phyloP scores from a whole-genome alignment of 30 jellyfish, hydroid and myxozoan genomes.

The Calvadosia cruxmelitensis region DNA sequence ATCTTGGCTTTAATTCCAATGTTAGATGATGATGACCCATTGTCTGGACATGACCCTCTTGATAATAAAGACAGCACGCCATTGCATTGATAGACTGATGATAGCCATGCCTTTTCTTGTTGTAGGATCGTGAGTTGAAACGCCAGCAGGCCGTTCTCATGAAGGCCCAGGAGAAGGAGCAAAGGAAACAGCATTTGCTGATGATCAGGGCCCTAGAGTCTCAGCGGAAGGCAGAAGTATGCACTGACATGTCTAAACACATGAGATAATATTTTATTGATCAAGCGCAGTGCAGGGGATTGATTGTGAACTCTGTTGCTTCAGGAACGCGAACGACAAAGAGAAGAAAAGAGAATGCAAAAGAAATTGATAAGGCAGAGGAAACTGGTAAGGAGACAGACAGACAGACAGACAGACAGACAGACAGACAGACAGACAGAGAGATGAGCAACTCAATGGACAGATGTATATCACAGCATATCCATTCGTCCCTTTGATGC shows the following conservation, averaged over 20 bases:
- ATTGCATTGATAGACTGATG: too few species aligned
- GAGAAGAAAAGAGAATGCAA: conserved; percentile 63
- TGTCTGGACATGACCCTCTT: too few species aligned
- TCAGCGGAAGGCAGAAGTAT: conserved; percentile 86
- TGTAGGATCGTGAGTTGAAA: conserved; percentile 68
- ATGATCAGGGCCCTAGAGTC: conserved; percentile 87
- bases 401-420: conserved; percentile 18
- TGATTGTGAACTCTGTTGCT: neutral
- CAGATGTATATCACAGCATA: neutral
- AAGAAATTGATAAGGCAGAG: conserved; percentile 66
- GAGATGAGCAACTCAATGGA: too few species aligned
- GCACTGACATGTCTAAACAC: too few species aligned
- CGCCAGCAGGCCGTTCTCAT: conserved; percentile 65
- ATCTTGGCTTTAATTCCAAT: too few species aligned
- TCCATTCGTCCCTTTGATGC: neutral
- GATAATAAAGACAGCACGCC: too few species aligned
- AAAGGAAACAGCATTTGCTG: conserved; percentile 65
- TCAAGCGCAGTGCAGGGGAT: too few species aligned
- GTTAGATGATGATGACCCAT: too few species aligned
- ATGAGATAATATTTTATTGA: too few species aligned
- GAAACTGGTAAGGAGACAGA: conserved; percentile 30
- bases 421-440: neutral
- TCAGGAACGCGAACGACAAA: conserved; percentile 71
- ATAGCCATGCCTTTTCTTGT: neutral
- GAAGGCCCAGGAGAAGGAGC: conserved; percentile 78